Base-by-base conservation (phyloP, 2,113 vertebrate genomes). In the Serinus canaria region DNA sequence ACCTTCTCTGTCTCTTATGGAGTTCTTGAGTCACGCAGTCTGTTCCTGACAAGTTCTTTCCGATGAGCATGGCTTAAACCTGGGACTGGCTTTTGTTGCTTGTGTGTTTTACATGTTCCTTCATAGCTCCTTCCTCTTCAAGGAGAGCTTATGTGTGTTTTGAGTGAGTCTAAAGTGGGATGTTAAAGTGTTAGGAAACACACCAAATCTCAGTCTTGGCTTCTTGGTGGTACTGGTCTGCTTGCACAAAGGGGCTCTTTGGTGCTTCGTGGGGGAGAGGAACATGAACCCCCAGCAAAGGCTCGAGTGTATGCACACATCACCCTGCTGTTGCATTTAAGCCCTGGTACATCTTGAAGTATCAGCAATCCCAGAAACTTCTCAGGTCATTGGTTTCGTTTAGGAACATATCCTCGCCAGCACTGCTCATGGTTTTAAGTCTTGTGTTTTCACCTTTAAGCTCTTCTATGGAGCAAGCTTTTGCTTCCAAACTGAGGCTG, bases 311-410 rank as follows among this genome's bases (percentile, higher is more conserved):
- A 9, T 10, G 7, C 8, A 15, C 27, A 39, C 17, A 13, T 56
- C 23, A 20, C 37, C 19, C 37, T 10, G 25, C 52, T 46, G 1
- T 20, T 0, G 0, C 1, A 1, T 30, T 59, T 47, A 53, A 83
- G 37, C 16, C 16, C 16, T 53, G 1, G 2, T 28, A 25, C 17
- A 7, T 17, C 19, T 53, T 59, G 52, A 82, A 56, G 41, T 13
- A 58, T 30, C 69, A 27, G 23, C 44, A 33, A 50, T 52, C n/a
- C 31, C 47, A 81, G 49, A 75, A 83, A 28, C n/a, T 58, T 72
- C 9, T 30, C 39, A 80, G 86, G 33, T 21, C 13, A 6, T 19
- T 53, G 27, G 31, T 64, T 89, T 74, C 68, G 37, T 82, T 73
- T 6, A 75, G 44, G 49, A 55, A 43, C 6, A 0, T 24, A n/a